Evolutionary conservation across 2,113 vertebrate genomes (phyloP).

Genomic region (Neodon shergylaensis): DNA sequence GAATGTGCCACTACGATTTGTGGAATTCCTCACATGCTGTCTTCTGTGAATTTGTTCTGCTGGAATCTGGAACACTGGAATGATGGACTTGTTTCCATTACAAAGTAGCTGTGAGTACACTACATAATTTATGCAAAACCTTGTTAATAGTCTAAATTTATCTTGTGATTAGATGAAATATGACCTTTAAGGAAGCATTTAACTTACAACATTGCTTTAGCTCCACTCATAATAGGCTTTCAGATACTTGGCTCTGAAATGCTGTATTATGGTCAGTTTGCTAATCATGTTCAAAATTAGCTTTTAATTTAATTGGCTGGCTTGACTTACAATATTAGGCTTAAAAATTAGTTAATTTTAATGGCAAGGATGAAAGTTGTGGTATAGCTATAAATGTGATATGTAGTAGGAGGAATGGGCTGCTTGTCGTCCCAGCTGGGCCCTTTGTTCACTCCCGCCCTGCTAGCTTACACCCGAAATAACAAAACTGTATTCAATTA

Average conservation of each 20-base stretch:
- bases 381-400: conserved; percentile 32
- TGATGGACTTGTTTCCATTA: conserved; percentile 84
- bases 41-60: conserved; percentile 64
- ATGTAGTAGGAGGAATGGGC: too few relatives aligned
- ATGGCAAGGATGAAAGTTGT: neutral
- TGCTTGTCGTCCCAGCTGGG: too few relatives aligned
- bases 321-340: conserved; percentile 32
- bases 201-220: conserved; percentile 43
- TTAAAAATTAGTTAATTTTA: conserved; percentile 60
- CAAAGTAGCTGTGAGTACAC: conserved; percentile 96
- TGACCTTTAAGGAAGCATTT: conserved; percentile 22
- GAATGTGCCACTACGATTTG: conserved; percentile 29
- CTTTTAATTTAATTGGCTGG: conserved; percentile 56
- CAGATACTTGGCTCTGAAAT: conserved; percentile 62
- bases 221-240: neutral
- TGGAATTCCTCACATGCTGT: conserved; percentile 68
- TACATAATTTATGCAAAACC: conserved; percentile 22
- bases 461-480: too few relatives aligned
- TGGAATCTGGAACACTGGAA: conserved; percentile 76
- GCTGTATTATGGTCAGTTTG: neutral
- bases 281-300: conserved; percentile 56
- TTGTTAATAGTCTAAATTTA: conserved; percentile 54
- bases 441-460: too few relatives aligned
- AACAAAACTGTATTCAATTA: too few relatives aligned
- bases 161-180: conserved; percentile 61